phyloP scores from a whole-genome alignment of 2,797 vertebrate genomes.

The Fundulus diaphanus region DNA sequence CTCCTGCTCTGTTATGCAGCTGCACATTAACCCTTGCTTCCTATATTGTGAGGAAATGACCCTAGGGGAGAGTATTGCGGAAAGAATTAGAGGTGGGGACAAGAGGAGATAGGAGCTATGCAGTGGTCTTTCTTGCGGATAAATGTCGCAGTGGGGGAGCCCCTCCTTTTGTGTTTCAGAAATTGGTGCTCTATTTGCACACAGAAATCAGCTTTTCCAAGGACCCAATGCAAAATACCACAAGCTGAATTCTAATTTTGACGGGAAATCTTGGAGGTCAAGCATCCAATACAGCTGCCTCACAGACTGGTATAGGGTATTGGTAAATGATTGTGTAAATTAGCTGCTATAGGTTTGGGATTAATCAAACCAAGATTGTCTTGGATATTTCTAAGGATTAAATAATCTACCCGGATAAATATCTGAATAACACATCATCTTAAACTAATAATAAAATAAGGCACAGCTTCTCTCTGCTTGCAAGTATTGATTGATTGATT shows the following conservation, averaged over 20 bases:
- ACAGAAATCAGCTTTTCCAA: constrained; percentile 1
- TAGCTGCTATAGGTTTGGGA: not conserved
- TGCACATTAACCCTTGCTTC: constrained; percentile 30
- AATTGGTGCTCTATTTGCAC: not conserved
- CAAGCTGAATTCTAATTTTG: not conserved
- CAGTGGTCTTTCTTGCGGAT: not conserved
- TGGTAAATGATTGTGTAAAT: not conserved
- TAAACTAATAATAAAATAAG: too few relatives aligned
- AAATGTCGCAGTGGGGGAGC: not conserved
- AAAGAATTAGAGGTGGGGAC: constrained; percentile 3
- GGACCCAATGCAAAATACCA: not conserved
- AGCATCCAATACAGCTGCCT: not conserved
- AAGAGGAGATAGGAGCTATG: constrained; percentile 22
- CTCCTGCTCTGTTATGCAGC: constrained; percentile 38
- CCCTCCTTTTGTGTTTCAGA: not conserved
- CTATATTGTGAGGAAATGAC: constrained; percentile 36
- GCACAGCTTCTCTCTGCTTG: too few relatives aligned
- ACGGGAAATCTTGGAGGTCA: not conserved
- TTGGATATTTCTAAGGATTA: too few relatives aligned
- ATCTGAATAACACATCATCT: too few relatives aligned
- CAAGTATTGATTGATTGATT: too few relatives aligned
- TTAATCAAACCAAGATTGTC: not conserved
- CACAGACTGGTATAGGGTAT: too few relatives aligned
- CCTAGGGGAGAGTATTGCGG: constrained; percentile 1
- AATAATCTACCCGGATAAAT: too few relatives aligned